Evolutionary conservation across 1,140 invertebrate genomes (phyloP).

Genomic region (Elysia chlorotica): DNA sequence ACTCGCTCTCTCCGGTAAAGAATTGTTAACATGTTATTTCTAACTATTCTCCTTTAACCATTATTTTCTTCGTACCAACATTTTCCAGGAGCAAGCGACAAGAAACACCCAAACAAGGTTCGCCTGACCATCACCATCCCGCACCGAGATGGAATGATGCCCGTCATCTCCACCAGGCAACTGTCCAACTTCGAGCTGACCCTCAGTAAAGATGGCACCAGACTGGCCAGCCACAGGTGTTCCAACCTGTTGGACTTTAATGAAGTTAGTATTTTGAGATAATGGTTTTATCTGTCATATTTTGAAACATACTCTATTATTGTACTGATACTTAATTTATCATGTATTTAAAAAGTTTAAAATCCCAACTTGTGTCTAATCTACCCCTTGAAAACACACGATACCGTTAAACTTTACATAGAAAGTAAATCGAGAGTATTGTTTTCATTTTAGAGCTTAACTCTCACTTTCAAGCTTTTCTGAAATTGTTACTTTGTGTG

Average conservation of each 20-base stretch:
- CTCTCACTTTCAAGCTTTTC: neutral
- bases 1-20: no score
- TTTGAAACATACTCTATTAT: neutral
- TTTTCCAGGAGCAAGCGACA: conserved; percentile 56
- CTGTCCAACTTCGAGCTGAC: conserved; percentile 62
- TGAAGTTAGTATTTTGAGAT: no score
- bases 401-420: no score
- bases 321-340: no score
- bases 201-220: conserved; percentile 52
- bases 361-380: no score
- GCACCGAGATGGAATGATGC: conserved; percentile 62
- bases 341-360: no score
- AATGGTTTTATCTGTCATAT: neutral
- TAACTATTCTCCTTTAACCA: no score
- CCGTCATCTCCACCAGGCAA: conserved; percentile 56
- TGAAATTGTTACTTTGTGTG: neutral
- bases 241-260: conserved; percentile 59
- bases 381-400: no score
- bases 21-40: no score
- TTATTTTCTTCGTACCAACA: no score
- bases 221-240: conserved; percentile 58
- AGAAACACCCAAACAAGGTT: conserved; percentile 53
- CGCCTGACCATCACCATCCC: conserved; percentile 57
- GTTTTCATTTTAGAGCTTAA: no score
- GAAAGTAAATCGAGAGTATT: no score